Evolutionary conservation across 2,797 vertebrate genomes (phyloP).

Genomic region (Melanotaenia maccullochi): DNA sequence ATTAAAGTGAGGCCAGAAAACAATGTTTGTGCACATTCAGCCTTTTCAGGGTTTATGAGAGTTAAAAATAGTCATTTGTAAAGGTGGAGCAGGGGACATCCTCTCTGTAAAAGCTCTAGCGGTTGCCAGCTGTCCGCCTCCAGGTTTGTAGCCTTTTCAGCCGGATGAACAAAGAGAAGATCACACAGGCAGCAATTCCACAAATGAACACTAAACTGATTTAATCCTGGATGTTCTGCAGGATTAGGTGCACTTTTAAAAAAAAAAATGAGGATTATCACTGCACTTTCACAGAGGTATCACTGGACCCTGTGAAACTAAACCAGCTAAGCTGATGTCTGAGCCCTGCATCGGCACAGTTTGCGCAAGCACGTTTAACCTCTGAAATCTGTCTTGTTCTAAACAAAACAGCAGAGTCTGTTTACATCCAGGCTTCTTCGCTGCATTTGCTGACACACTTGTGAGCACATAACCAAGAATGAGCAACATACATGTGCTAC

Average conservation of each 20-base stretch:
- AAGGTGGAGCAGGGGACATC: conserved; percentile 47
- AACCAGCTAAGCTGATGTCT: conserved; percentile 10
- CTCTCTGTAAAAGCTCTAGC: conserved; percentile 22
- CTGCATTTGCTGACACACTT: neutral
- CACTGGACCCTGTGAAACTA: conserved; percentile 20
- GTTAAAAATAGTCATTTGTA: conserved; percentile 41
- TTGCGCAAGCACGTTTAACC: neutral
- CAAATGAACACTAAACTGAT: conserved; percentile 45
- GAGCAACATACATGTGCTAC: too few relatives aligned
- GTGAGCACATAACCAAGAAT: neutral
- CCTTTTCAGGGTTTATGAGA: conserved; percentile 41
- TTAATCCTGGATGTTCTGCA: conserved; percentile 57
- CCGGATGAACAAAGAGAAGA: conserved; percentile 48
- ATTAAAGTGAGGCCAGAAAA: conserved; percentile 12
- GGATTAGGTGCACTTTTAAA: conserved; percentile 43
- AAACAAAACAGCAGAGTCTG: neutral
- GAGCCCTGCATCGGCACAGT: conserved; percentile 1
- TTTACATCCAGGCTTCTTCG: neutral
- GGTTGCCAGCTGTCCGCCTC: conserved; percentile 53
- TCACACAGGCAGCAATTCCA: conserved; percentile 35
- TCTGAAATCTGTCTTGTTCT: neutral
- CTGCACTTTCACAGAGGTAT: conserved; percentile 29
- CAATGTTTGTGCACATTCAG: conserved; percentile 29
- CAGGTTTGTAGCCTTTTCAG: conserved; percentile 39
- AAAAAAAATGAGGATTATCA: conserved; percentile 49